Evolutionary conservation across 2,888 invertebrate genomes (phyloP).

Genomic region (Epinotia bilunana): DNA sequence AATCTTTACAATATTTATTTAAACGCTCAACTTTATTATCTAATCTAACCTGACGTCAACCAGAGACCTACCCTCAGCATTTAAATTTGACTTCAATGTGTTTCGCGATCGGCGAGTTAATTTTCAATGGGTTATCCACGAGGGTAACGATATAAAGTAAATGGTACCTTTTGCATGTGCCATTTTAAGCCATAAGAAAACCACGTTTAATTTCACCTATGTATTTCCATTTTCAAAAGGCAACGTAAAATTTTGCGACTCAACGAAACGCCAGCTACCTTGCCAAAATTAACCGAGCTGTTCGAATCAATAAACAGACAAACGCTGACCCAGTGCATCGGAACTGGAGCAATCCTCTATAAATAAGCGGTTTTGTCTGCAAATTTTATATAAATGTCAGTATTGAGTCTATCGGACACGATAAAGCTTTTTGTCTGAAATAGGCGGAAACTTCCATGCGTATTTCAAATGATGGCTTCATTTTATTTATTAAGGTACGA

Average conservation of each 20-base stretch:
- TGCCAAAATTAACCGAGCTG: slow-evolving; percentile 78
- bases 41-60: no score
- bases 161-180: no score
- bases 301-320: slow-evolving; percentile 79
- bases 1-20: no score
- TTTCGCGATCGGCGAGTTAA: no score
- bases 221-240: slow-evolving; percentile 14
- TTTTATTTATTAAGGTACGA: slow-evolving; percentile 9
- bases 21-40: no score
- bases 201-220: no score
- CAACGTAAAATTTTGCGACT: slow-evolving; percentile 24
- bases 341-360: slow-evolving; percentile 75
- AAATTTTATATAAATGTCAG: slow-evolving; percentile 71
- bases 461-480: not conserved
- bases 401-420: slow-evolving; percentile 65
- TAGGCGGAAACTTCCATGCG: slow-evolving; percentile 7
- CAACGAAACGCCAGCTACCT: slow-evolving; percentile 51
- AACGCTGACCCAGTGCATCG: slow-evolving; percentile 74
- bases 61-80: no score
- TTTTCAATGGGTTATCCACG: no score
- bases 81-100: no score
- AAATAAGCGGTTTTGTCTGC: slow-evolving; percentile 72
- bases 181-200: no score
- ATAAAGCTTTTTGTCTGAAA: slow-evolving; percentile 63
- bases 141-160: no score